These are phyloP conservation scores for Megaceryle maxima DNA, from an alignment of 2,113 vertebrate species.

Conservation along the genomic window DNA sequence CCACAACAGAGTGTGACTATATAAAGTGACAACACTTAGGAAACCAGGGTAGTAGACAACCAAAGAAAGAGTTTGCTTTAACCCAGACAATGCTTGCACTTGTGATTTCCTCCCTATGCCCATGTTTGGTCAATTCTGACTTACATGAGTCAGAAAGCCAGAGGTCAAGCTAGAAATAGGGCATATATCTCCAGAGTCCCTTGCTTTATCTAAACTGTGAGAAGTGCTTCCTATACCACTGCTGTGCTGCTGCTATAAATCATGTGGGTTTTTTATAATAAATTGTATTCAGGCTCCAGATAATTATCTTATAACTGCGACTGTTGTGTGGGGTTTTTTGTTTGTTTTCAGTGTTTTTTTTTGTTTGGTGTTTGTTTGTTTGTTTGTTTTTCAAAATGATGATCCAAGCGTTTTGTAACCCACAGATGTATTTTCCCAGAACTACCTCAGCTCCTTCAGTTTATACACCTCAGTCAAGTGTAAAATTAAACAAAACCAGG, in stretches of 20 bases:
- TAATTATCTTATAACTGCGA: neutral
- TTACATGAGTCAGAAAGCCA: neutral
- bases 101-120: neutral
- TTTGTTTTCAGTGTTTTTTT: too few species aligned
- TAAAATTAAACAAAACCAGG: constrained; percentile 58
- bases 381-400: neutral
- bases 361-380: neutral
- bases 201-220: neutral
- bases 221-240: neutral
- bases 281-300: neutral
- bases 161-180: neutral
- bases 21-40: neutral
- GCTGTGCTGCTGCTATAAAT: neutral
- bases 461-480: constrained; percentile 34
- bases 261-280: neutral
- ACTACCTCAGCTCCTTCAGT: neutral
- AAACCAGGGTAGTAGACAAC: neutral
- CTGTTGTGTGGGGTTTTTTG: neutral
- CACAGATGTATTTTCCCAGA: neutral
- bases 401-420: neutral
- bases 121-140: neutral
- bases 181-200: neutral
- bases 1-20: neutral
- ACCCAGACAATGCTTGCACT: neutral
- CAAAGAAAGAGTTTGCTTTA: neutral